Evolutionary conservation across 2,888 invertebrate species (phyloP).

Genomic region (Tricholauxania praeusta): DNA sequence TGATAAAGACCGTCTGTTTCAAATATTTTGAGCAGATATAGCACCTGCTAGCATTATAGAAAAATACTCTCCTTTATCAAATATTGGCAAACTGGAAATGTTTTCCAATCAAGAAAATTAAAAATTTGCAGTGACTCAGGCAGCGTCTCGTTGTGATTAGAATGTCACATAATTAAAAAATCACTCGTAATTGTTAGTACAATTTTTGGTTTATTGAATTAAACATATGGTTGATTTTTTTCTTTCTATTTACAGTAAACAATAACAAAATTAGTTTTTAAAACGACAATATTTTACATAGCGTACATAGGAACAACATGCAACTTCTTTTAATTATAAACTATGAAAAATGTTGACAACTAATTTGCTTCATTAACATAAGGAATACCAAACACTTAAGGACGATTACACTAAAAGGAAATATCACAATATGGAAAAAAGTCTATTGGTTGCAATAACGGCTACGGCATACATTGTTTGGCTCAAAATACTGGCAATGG

Average conservation of each 20-base stretch:
- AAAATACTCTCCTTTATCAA: no score
- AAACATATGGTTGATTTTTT: not conserved
- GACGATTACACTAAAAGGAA: slow-evolving; percentile 26
- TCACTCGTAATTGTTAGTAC: not conserved
- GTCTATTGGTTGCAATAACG: slow-evolving; percentile 2
- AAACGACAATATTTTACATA: slow-evolving; percentile 2
- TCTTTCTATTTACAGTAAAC: slow-evolving; percentile 15
- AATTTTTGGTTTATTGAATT: slow-evolving; percentile 25
- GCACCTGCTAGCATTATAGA: no score
- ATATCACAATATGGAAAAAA: slow-evolving; percentile 34
- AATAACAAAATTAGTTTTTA: slow-evolving; percentile 8
- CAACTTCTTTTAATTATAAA: not conserved
- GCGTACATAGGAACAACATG: slow-evolving; percentile 25
- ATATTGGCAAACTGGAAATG: no score
- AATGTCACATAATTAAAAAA: no score
- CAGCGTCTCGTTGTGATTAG: no score
- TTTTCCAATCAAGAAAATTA: no score
- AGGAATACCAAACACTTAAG: not conserved
- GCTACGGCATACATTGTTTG: not conserved
- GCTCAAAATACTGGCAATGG: slow-evolving; percentile 34
- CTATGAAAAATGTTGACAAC: not conserved
- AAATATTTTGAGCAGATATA: no score
- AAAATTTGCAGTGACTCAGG: no score
- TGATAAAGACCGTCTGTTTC: no score
- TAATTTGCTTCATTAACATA: no score